Evolutionary conservation across 2,888 invertebrate species (phyloP), one percentile per base, ranked within the genome.

Genomic region (Pardosa pseudoannulata): DNA sequence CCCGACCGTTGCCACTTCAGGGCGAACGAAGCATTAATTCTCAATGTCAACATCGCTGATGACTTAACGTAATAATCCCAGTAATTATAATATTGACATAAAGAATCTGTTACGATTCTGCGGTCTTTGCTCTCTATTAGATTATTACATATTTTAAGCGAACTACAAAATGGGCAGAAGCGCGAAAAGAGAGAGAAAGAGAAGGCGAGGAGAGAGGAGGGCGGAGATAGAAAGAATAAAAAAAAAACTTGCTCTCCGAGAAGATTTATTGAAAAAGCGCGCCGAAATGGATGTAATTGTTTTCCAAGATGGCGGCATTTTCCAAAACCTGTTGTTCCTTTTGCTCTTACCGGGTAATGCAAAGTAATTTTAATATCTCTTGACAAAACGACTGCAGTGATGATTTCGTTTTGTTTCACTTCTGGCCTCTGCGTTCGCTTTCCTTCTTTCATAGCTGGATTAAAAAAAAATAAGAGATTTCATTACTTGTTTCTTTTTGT

Each of bases 1-100:
- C 56, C 36, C 64, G 50, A 67, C 36, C 64, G 3, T 39, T 78
- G 73, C 73, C 83, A 73, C 83, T 85, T 78, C 75, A 62, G 62
- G 72, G 50, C 64, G 46, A 76, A 56, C 67, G 73, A 85, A 68
- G 83, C 76, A 85, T 85, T 85, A 85, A 85, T 85, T 85, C 83
- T 78, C 83, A 85, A 78, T 85, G 83, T 85, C 83, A 85, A 85
- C 83, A 85, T 67, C 78, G 78, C 73, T 85, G 83, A 85, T 85
- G 83, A 85, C 83, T 85, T 85, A 85, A 85, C 83, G 83, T 85
- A 85, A 85, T 85, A 85, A 85, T 85, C 83, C 76, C 67, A 67
- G 83, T 85, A 85, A 85, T 85, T 85, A 85, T 85, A 85, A 85
- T 85, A 85, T 85, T 85, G 78, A 85, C 83, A 85, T 85, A 85